phyloP scores from a whole-genome alignment of 2,797 vertebrate genomes.

The Eulemur albifrons region DNA sequence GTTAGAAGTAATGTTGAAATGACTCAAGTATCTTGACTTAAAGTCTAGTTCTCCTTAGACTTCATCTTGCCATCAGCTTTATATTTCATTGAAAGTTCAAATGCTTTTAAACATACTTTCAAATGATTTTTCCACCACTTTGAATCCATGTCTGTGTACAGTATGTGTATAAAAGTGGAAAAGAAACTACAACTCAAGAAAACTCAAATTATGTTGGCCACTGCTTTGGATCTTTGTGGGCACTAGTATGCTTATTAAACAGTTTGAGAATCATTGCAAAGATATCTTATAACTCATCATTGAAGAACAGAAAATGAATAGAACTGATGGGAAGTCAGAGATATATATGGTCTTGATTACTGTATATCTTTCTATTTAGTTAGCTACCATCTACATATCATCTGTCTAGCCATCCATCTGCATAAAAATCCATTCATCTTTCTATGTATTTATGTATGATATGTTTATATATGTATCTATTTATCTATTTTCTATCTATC shows the following conservation, averaged over 20 bases:
- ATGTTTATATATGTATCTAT: background rate
- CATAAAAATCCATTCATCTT: background rate
- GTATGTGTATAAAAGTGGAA: background rate
- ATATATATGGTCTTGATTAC: background rate
- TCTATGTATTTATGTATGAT: background rate
- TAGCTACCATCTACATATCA: background rate
- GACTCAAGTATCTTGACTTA: background rate
- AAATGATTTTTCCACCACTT: background rate
- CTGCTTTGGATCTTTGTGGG: background rate
- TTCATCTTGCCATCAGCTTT: background rate
- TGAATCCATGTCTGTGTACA: background rate
- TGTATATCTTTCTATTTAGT: background rate
- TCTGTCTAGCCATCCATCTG: background rate
- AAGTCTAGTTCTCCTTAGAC: background rate
- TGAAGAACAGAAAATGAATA: background rate
- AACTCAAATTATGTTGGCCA: background rate
- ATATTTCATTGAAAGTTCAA: conserved; percentile 19
- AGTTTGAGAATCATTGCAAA: background rate
- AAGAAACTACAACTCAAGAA: background rate
- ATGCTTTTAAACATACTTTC: background rate
- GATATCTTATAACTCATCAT: background rate
- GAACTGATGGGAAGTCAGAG: background rate
- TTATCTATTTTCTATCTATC: background rate
- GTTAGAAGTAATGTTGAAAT: background rate
- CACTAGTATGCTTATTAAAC: background rate